Evolutionary conservation across 2,888 invertebrate species (phyloP).

Genomic region (Tortrix viridana): DNA sequence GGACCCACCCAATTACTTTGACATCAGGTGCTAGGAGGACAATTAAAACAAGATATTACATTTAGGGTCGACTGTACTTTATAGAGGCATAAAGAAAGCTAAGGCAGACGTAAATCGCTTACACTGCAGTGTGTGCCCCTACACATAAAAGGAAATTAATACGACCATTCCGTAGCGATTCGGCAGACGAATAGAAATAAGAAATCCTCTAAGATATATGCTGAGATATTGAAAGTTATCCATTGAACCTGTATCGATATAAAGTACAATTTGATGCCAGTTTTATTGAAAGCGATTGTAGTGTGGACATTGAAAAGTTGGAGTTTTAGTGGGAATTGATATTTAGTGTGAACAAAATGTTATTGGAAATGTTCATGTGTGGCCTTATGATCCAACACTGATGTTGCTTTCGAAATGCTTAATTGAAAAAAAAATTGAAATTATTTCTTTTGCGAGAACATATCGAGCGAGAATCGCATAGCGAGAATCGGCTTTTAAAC

Average conservation of each 20-base stretch:
- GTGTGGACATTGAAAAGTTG: constrained; percentile 25
- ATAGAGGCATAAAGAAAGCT: constrained; percentile 79
- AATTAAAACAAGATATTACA: constrained; percentile 73
- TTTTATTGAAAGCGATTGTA: constrained; percentile 47
- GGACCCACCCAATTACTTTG: constrained; percentile 48
- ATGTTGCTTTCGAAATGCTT: too few species aligned
- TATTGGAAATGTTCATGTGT: too few species aligned
- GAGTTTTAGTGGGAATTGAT: neutral
- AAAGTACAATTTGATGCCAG: constrained; percentile 52
- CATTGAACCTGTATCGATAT: constrained; percentile 64
- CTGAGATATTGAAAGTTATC: constrained; percentile 76
- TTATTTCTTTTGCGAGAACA: too few species aligned
- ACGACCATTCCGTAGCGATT: constrained; percentile 76
- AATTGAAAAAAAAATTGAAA: too few species aligned
- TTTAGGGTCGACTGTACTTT: constrained; percentile 65
- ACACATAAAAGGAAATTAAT: constrained; percentile 81
- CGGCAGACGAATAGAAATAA: constrained; percentile 66
- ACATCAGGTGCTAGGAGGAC: constrained; percentile 70
- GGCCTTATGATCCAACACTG: too few species aligned
- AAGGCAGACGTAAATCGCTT: constrained; percentile 73
- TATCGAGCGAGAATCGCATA: too few species aligned
- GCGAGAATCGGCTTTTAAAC: too few species aligned
- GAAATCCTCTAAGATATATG: constrained; percentile 65
- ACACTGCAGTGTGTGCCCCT: constrained; percentile 66
- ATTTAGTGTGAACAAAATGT: neutral